Percentiles rank a stretch among this genome's conserved stretches.
Evolutionary conservation across 2,113 vertebrate genomes (phyloP).

Genomic region (Penelope pileata): DNA sequence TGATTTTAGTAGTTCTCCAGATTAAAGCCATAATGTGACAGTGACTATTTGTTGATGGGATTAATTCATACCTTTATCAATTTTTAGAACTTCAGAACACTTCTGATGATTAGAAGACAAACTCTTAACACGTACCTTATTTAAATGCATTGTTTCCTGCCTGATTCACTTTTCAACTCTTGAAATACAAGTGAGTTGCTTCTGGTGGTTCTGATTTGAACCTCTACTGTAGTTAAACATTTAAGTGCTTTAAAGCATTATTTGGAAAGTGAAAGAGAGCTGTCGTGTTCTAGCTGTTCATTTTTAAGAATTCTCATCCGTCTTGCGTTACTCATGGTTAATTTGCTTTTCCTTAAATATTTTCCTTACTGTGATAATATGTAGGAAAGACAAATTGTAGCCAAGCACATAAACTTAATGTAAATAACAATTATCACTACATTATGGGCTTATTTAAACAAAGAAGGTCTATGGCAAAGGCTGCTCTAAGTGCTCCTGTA

Average conservation of each 20-base stretch:
- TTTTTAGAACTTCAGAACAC: background rate
- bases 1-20: background rate
- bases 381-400: background rate
- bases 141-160: background rate
- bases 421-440: background rate
- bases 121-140: background rate
- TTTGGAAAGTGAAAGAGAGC: background rate
- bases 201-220: background rate
- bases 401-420: background rate
- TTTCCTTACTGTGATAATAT: background rate
- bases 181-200: background rate
- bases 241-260: background rate
- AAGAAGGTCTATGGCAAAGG: background rate
- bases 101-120: background rate
- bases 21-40: background rate
- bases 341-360: background rate
- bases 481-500: background rate
- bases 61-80: background rate
- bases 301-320: background rate
- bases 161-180: background rate
- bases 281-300: background rate
- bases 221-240: background rate
- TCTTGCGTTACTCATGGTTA: background rate
- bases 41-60: background rate
- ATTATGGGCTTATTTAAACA: constrained; percentile 12